Base-by-base conservation (phyloP, 92 coral and sea anemone genomes). In the Porites rus region DNA sequence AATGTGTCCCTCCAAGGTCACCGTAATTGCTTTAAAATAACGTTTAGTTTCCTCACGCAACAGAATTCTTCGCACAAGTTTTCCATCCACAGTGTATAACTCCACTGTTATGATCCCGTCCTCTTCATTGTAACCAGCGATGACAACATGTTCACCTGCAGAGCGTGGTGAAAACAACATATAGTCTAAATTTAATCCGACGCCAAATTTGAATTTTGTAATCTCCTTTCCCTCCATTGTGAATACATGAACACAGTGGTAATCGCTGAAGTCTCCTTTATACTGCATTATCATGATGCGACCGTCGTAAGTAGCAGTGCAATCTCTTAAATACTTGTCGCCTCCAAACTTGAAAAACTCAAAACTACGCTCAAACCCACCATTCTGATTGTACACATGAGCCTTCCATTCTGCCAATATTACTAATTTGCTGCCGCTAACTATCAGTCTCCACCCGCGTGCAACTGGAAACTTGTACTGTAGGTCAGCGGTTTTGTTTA, bases 281-380 rank as follows among this genome's bases (percentile, higher is more conserved):
- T 4, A 0, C 5, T 31, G 43, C 4, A 0, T 31, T 19, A 88
- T 76, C 91, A 88, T 64, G 8, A 88, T 70, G 17, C 76, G 76
- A 17, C 91, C 87, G 14, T 88, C 87, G 58, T 53, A 53, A 20
- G 87, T 60, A 19, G 91, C 54, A 52, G 91, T 13, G 82, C 81
- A 74, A 54, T 74, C 75, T 6, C 25, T 28, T 6, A 54, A 80
- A 18, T 11, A 0, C 6, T 38, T 25, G 2, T 25, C 28, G 28
- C 28, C 28, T 25, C 25, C 25, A 24, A 24, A 0, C 25, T 24
- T 28, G 31, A 28, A 28, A 28, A 28, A 28, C 31, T 28, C 31
- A 28, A 28, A 28, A 28, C 31, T 28, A 28, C 31, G 31, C 3
- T 28, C 31, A 28, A 28, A 0, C 0, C 2, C 31, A 28, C 31